phyloP scores from a whole-genome alignment of 2,888 invertebrate species.

The Tetranychus truncatus region DNA sequence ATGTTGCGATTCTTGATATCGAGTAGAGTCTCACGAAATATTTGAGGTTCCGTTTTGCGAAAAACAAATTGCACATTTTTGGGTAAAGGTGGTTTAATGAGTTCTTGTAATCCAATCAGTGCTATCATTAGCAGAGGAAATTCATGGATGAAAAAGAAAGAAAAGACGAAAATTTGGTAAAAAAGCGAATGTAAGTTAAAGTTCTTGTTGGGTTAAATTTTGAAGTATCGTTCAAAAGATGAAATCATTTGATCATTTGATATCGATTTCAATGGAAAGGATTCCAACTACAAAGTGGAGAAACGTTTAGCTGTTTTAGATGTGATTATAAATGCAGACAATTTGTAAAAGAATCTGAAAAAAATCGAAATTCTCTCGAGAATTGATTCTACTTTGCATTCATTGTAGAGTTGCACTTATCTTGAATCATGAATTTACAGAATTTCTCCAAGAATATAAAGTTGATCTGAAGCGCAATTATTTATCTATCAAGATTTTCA shows the following conservation, averaged over 20 bases:
- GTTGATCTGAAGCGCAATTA: no score
- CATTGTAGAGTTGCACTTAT: no score
- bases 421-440: no score
- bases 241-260: not conserved
- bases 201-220: not conserved
- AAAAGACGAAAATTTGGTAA: not conserved
- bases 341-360: not conserved
- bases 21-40: conserved; percentile 53
- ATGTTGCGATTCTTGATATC: conserved; percentile 71
- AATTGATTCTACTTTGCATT: no score
- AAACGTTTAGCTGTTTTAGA: not conserved
- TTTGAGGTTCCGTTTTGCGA: conserved; percentile 46
- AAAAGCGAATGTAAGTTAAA: not conserved
- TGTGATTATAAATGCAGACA: not conserved
- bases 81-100: conserved; percentile 47
- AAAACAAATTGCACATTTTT: conserved; percentile 44
- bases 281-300: not conserved
- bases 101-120: conserved; percentile 61
- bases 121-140: no score
- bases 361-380: no score
- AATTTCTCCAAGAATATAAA: no score
- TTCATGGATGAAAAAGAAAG: no score
- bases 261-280: not conserved
- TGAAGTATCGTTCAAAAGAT: not conserved
- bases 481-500: no score